phyloP scores from a whole-genome alignment of 1,140 invertebrate genomes.

The Gonatopus flavifemur region DNA sequence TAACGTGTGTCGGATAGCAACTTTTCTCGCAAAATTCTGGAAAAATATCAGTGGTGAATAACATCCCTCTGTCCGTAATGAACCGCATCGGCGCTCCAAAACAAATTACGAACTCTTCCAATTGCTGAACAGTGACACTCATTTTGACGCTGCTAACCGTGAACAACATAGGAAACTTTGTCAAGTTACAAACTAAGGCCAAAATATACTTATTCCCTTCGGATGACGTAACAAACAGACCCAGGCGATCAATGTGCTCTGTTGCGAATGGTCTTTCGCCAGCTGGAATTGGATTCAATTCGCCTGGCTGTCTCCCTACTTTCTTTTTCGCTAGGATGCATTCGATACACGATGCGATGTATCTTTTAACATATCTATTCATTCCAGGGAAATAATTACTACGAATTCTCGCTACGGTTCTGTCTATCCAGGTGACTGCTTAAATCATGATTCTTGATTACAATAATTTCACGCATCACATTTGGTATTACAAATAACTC shows the following conservation, averaged over 20 bases:
- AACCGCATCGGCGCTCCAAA: slow-evolving; percentile 36
- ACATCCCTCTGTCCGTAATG: slow-evolving; percentile 37
- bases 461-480: slow-evolving; percentile 4
- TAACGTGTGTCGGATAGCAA: too few species aligned
- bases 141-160: slow-evolving; percentile 28
- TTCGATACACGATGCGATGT: not conserved
- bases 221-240: slow-evolving; percentile 24
- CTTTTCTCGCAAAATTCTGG: slow-evolving; percentile 10
- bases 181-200: slow-evolving; percentile 33
- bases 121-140: slow-evolving; percentile 7
- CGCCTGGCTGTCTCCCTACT: slow-evolving; percentile 21
- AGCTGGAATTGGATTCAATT: slow-evolving; percentile 34
- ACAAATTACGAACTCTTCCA: slow-evolving; percentile 14
- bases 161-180: slow-evolving; percentile 36
- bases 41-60: slow-evolving; percentile 27
- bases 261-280: slow-evolving; percentile 37
- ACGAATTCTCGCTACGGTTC: slow-evolving; percentile 1
- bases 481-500: slow-evolving; percentile 9
- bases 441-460: slow-evolving; percentile 9
- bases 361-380: slow-evolving; percentile 5
- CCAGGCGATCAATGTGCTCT: slow-evolving; percentile 35
- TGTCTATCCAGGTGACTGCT: slow-evolving; percentile 10
- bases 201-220: slow-evolving; percentile 27
- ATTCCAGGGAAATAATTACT: slow-evolving; percentile 10
- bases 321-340: not conserved